A percentile compares a stretch with the other conserved stretches of the same genome.
Evolutionary conservation across 2,888 invertebrate species (phyloP).

Genomic region (Tetranychus piercei): DNA sequence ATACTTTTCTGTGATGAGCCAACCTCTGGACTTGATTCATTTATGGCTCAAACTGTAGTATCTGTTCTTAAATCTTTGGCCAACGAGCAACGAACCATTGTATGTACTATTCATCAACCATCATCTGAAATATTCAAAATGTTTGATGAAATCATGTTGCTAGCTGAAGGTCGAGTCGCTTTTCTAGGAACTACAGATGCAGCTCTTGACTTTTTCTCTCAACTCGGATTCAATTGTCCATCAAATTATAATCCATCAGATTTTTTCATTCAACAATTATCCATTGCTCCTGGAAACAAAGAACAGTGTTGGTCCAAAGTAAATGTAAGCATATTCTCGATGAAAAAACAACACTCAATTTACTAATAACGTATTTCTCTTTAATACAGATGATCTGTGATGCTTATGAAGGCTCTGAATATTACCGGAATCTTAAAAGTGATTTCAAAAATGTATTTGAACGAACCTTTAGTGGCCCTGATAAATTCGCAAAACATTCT

Average conservation of each 20-base stretch:
- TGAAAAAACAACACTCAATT: neutral
- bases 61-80: too few species aligned
- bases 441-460: neutral
- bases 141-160: too few species aligned
- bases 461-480: constrained; percentile 38
- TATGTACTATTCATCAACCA: too few species aligned
- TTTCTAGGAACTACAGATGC: too few species aligned
- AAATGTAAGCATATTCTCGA: neutral
- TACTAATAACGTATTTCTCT: neutral
- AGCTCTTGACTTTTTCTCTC: too few species aligned
- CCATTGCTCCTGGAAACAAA: constrained; percentile 39
- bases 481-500: constrained; percentile 37
- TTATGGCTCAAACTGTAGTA: too few species aligned
- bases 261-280: constrained; percentile 36
- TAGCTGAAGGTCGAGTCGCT: too few species aligned
- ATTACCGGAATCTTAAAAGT: neutral
- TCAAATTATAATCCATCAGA: constrained; percentile 35
- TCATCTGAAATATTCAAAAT: too few species aligned
- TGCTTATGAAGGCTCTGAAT: neutral
- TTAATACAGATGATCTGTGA: neutral
- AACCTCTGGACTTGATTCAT: too few species aligned
- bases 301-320: constrained; percentile 56
- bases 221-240: too few species aligned
- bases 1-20: too few species aligned
- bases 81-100: too few species aligned